A percentile compares a stretch with the other conserved stretches of the same genome.
Conservation (phyloP, 2,888 invertebrate genomes). For the Tipula lateralis region DNA sequence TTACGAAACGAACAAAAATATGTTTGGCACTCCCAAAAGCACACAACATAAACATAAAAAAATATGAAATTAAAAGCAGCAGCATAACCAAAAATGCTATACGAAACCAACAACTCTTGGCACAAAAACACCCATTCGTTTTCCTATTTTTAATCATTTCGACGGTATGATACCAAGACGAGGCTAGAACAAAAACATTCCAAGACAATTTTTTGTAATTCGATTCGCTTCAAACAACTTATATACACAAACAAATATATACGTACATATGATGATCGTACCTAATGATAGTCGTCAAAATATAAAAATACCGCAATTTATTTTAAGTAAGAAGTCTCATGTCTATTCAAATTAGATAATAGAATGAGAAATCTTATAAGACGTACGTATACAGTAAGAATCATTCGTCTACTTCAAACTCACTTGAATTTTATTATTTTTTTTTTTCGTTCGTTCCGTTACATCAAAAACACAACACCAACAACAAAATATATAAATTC, state of each 20-base stretch:
- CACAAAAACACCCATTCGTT: not conserved
- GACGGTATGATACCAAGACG: not conserved
- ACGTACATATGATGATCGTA: not conserved
- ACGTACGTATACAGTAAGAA: not conserved
- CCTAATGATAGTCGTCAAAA: slow-evolving; percentile 19
- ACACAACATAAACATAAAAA: slow-evolving; percentile 7
- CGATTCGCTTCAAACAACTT: not conserved
- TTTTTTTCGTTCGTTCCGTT: not conserved
- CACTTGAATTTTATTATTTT: not conserved
- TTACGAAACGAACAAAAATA: not conserved
- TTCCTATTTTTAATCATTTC: not conserved
- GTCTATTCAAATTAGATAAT: slow-evolving; percentile 19
- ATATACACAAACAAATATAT: not conserved
- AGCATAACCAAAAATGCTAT: not conserved
- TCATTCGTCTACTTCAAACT: slow-evolving; percentile 15
- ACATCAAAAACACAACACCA: not conserved
- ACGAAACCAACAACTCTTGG: not conserved
- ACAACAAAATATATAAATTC: not conserved
- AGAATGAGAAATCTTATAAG: not conserved
- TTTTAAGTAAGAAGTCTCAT: not conserved
- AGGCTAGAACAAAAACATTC: not conserved
- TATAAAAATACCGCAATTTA: slow-evolving; percentile 24
- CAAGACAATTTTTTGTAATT: not conserved
- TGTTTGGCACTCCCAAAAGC: not conserved
- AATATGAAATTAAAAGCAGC: not conserved